Evolutionary conservation across 1,140 invertebrate genomes (phyloP).

Genomic region (Papilio polyxenes): DNA sequence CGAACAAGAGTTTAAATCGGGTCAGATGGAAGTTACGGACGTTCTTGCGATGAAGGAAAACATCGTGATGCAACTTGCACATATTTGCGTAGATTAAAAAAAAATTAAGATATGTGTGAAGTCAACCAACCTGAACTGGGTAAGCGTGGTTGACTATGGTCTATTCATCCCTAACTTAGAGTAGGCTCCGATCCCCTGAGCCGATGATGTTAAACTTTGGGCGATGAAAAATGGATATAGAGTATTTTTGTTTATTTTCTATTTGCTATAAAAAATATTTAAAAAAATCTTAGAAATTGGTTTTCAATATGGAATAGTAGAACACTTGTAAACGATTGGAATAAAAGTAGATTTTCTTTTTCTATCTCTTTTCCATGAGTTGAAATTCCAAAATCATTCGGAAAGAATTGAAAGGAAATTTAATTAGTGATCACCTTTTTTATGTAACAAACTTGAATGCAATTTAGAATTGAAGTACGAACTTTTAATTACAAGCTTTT

Average conservation of each 20-base stretch:
- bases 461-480: conserved; percentile 15
- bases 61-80: too few relatives aligned
- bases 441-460: neutral
- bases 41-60: too few relatives aligned
- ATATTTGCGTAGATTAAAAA: too few relatives aligned
- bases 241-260: neutral
- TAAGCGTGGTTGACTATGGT: too few relatives aligned
- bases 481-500: conserved; percentile 5
- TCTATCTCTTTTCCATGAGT: neutral
- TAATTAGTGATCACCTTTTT: conserved; percentile 21
- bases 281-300: neutral
- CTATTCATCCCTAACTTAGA: too few relatives aligned
- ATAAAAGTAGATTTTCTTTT: neutral
- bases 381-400: neutral
- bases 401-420: conserved; percentile 12
- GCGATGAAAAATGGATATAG: too few relatives aligned
- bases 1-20: too few relatives aligned
- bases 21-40: too few relatives aligned
- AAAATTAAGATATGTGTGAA: too few relatives aligned
- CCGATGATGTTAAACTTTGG: too few relatives aligned
- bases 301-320: neutral
- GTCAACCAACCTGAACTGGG: too few relatives aligned
- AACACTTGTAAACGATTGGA: neutral
- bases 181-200: too few relatives aligned
- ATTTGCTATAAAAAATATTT: neutral